phyloP scores from a whole-genome alignment of 2,113 vertebrate genomes.

The Myodes glareolus region DNA sequence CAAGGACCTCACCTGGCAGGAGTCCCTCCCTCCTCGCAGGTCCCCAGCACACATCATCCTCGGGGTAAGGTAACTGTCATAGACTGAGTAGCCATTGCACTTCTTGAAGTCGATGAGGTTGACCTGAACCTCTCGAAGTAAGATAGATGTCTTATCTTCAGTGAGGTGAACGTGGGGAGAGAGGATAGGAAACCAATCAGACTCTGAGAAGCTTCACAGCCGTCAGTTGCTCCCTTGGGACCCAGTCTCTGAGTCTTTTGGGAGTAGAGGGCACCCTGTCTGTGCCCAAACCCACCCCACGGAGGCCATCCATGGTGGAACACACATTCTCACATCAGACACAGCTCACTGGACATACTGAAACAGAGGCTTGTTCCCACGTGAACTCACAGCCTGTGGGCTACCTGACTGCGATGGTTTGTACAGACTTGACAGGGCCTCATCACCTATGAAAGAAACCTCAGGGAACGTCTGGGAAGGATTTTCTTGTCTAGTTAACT shows the following conservation, averaged over 20 bases:
- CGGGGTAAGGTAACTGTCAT: conserved; percentile 86
- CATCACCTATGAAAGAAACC: background rate
- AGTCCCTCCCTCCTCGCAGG: conserved; percentile 91
- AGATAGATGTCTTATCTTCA: conserved; percentile 86
- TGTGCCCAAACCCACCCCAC: background rate
- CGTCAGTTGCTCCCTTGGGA: background rate
- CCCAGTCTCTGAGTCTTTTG: background rate
- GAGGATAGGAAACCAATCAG: background rate
- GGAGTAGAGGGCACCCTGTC: background rate
- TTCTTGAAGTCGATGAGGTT: conserved; percentile 86
- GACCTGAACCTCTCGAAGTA: conserved; percentile 91
- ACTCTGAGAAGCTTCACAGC: background rate
- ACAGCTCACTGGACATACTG: background rate
- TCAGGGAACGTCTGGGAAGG: background rate
- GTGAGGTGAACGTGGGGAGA: background rate
- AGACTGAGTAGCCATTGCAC: conserved; percentile 90
- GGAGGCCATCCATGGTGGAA: background rate
- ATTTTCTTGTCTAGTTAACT: background rate
- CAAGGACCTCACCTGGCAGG: conserved; percentile 92
- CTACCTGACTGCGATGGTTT: fast-evolving
- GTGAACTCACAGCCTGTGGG: background rate
- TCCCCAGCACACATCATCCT: conserved; percentile 95
- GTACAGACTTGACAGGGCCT: background rate
- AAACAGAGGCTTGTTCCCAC: background rate
- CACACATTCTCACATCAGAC: background rate